Evolutionary conservation across 2,797 vertebrate genomes (phyloP), one percentile per base, ranked within the genome.

Genomic region (Knipowitschia caucasica): DNA sequence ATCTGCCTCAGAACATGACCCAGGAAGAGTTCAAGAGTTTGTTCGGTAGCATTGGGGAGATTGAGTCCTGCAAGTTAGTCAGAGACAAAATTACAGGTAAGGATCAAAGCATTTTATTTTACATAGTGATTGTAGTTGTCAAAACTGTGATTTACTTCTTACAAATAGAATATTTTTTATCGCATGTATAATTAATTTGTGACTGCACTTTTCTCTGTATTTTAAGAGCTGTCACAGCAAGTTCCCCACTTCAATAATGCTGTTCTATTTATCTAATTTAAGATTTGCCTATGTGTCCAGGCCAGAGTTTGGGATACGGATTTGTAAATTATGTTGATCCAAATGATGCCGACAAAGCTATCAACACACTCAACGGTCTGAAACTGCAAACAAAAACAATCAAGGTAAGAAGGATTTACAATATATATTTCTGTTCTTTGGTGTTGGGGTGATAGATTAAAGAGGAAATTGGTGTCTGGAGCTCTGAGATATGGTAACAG

Each of bases 351-450:
- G 95, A 97, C 84, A 95, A 96, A 86, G 95, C 95, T 82, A 98
- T 98, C 88, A 97, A 94, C 87, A 96, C 95, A 50, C 93, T 98
- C 69, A 98, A 97, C 30, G 95, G 95, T 73, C 95, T 98, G 70
- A 98, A 97, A 80, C 86, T 98, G 77, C 95, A 98, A 83, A 98
- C 95, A 59, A 98, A 98, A 92, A 97, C 95, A 88, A 98, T 96
- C 90, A 98, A 98, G 95, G 95, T 98, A 75, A 87, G 91, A 33
- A 24, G 15, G 2, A 23, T 18, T 12, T 50, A 36, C 44, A 24
- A 52, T 17, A 14, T 38, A 9, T 18, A 23, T 47, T 47, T 31
- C 42, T 57, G 38, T 75, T 74, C 47, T 53, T 51, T 63, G 54
- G 26, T 36, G 50, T 39, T 1, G 4, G 33, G 24, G 57, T 15